Conservation (phyloP, 2,113 vertebrate genomes). For the Suricata suricatta region DNA sequence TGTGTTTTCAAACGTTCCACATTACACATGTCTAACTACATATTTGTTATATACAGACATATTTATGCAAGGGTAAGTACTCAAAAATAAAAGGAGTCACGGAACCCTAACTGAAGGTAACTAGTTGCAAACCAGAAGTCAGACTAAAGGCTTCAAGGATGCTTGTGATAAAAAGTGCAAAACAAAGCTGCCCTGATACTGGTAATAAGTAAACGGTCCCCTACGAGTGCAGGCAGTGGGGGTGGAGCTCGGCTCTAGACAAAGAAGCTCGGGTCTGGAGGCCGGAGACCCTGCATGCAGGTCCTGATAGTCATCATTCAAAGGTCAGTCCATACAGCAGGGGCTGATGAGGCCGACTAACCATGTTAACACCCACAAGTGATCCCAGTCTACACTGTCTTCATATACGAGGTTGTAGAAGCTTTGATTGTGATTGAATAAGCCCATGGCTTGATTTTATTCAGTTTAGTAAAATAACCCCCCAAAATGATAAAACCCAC, state of each 20-base stretch:
- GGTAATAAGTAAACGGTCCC: background rate
- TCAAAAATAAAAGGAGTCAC: background rate
- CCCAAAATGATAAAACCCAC: background rate
- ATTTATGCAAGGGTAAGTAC: background rate
- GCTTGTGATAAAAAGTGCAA: background rate
- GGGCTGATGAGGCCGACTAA: rapidly evolving
- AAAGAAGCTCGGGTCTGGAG: background rate
- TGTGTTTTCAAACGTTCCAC: background rate
- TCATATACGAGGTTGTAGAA: background rate
- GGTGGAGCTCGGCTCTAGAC: background rate
- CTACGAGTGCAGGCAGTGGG: too few species aligned
- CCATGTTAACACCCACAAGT: background rate
- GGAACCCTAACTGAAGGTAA: background rate
- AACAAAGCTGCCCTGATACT: background rate
- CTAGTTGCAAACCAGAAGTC: background rate
- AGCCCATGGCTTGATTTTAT: background rate
- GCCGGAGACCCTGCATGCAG: background rate
- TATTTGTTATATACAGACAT: background rate
- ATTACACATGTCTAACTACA: too few species aligned
- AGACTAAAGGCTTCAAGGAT: background rate
- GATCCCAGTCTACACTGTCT: background rate
- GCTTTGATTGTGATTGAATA: background rate
- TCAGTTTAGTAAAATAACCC: background rate
- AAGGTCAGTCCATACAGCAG: constrained; percentile 10
- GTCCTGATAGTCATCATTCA: background rate